Evolutionary conservation across 1,140 invertebrate genomes (phyloP).

Genomic region (Drosophila asahinai): DNA sequence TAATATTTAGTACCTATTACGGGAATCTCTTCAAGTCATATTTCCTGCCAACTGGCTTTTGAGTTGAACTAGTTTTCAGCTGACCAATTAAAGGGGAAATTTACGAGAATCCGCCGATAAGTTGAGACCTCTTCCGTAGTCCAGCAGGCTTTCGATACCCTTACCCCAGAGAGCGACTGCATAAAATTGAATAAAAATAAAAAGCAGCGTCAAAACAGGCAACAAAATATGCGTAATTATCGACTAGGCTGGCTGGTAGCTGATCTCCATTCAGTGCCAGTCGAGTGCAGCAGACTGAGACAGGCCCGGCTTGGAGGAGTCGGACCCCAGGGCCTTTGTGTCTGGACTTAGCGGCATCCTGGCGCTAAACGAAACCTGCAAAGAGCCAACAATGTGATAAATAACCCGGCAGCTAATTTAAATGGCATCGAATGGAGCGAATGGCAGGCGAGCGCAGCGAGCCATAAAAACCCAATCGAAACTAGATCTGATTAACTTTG

Average conservation of each 20-base stretch:
- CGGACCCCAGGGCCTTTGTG: slow-evolving; percentile 69
- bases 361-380: slow-evolving; percentile 80
- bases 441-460: slow-evolving; percentile 32
- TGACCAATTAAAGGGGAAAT: slow-evolving; percentile 22
- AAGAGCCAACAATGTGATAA: slow-evolving; percentile 77
- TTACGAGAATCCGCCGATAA: slow-evolving; percentile 30
- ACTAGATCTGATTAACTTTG: slow-evolving; percentile 83
- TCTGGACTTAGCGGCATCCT: slow-evolving; percentile 71
- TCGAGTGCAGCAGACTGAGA: slow-evolving; percentile 22
- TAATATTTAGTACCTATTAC: not conserved
- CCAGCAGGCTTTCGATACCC: slow-evolving; percentile 33
- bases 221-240: slow-evolving; percentile 83
- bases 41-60: slow-evolving; percentile 8
- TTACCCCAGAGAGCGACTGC: slow-evolving; percentile 1
- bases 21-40: not conserved
- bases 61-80: slow-evolving; percentile 6
- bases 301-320: slow-evolving; percentile 11
- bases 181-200: slow-evolving; percentile 65
- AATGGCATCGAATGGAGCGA: slow-evolving; percentile 66
- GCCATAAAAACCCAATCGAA: slow-evolving; percentile 79
- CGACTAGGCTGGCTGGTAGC: slow-evolving; percentile 58
- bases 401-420: slow-evolving; percentile 82
- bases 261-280: slow-evolving; percentile 36
- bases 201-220: slow-evolving; percentile 78
- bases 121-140: not conserved